Conservation (phyloP, 2,888 invertebrate species). For the Sesia bembeciformis region DNA sequence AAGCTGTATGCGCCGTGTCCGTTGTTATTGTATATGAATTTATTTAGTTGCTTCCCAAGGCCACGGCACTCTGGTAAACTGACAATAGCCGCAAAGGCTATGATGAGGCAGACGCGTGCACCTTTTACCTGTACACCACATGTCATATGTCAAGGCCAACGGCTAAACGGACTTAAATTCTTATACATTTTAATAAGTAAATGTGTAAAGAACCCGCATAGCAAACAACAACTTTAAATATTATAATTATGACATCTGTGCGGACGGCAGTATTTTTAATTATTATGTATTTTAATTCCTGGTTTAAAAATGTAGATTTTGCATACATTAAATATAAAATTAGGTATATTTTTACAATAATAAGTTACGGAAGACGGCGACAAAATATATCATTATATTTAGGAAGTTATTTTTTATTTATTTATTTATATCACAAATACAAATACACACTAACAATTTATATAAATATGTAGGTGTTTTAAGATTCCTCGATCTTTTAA, state of each 20-base stretch:
- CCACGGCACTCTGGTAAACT: slow-evolving; percentile 19
- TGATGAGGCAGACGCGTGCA: slow-evolving; percentile 19
- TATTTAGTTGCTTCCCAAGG: slow-evolving; percentile 40
- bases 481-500: too few relatives aligned
- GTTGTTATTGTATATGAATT: slow-evolving; percentile 49
- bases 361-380: too few relatives aligned
- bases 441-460: too few relatives aligned
- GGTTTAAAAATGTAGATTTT: background rate
- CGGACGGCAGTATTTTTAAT: background rate
- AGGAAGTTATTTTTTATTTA: too few relatives aligned
- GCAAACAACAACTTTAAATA: background rate
- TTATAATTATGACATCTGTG: background rate
- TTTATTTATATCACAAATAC: too few relatives aligned
- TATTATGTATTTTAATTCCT: background rate
- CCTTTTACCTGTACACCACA: slow-evolving; percentile 45
- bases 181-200: background rate
- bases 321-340: too few relatives aligned
- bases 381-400: too few relatives aligned
- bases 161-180: slow-evolving; percentile 11
- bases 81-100: slow-evolving; percentile 24
- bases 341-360: too few relatives aligned
- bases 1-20: slow-evolving; percentile 59
- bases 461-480: too few relatives aligned
- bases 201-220: background rate
- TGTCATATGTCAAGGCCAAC: slow-evolving; percentile 45